Evolutionary conservation across 2,113 vertebrate genomes (phyloP), one percentile per base, ranked within the genome.

Genomic region (Varanus salvator): DNA sequence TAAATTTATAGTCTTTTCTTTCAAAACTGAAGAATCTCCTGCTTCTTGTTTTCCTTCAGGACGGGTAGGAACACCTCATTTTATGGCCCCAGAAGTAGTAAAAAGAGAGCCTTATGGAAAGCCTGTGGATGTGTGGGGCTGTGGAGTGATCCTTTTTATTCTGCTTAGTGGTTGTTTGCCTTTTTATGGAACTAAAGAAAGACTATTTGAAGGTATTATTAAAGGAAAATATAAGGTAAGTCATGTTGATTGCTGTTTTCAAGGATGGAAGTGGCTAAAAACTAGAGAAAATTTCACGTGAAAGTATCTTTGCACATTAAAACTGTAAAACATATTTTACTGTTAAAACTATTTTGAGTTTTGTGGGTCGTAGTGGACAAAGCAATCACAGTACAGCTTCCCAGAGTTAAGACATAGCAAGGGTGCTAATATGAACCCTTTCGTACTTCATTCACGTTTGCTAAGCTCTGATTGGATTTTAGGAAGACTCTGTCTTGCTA

Each of bases 71-170:
- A 99, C 99, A 31, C 99, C 99, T 92, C 99, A 99, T 96, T 99
- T 99, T 97, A 99, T 99, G 99, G 99, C 99, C 87, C 99, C 99
- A 71, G 99, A 99, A 96, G 99, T 99, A 88, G 99, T 99, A 91
- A 99, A 99, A 97, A 97, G 99, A 95, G 99, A 99, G 94, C 99
- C 99, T 0, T 99, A 99, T 19, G 99, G 99, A 87, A 99, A 99
- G 93, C 99, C 99, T 1, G 99, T 99, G 93, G 99, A 99, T 78
- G 99, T 99, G 92, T 99, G 99, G 99, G 99, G 99, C 88, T 99
- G 99, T 60, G 99, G 99, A 0, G 99, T 99, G 92, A 99, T 99
- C 96, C 98, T 99, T 95, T 99, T 99, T 97, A 99, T 99, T 95
- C 97, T 99, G 86, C 98, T 99, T 69, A 99, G 99, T 0, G 99